Percentiles rank a stretch among this genome's conserved stretches.
phyloP scores from a whole-genome alignment of 2,797 vertebrate species.

The Otus scops region DNA sequence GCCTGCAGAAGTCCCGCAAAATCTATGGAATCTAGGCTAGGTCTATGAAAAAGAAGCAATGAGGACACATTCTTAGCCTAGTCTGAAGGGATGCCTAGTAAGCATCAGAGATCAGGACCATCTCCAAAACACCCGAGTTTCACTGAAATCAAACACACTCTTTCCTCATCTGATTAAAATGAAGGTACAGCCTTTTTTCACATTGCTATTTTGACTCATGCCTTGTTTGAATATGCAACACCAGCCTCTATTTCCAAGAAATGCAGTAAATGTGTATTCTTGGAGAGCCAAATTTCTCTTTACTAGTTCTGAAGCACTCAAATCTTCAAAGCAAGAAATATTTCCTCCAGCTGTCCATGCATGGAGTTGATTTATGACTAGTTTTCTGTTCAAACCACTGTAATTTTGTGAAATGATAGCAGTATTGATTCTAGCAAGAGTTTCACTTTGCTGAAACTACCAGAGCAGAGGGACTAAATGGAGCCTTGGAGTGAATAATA shows the following conservation, averaged over 20 bases:
- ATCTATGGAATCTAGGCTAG: background rate
- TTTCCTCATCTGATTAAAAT: background rate
- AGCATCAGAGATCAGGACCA: background rate
- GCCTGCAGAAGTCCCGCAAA: background rate
- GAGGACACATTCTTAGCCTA: background rate
- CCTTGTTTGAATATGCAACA: background rate
- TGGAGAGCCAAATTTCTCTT: background rate
- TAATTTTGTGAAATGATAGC: constrained; percentile 87
- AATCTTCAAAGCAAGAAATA: constrained; percentile 13
- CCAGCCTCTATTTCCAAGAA: background rate
- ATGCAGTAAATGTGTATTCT: background rate
- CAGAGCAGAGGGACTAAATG: constrained; percentile 76
- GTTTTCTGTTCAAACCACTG: constrained; percentile 79
- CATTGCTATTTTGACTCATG: background rate
- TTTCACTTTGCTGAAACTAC: constrained; percentile 83
- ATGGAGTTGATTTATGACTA: constrained; percentile 78
- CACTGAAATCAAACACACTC: background rate
- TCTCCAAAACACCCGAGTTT: background rate
- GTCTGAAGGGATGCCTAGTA: background rate
- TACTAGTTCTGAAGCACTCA: background rate
- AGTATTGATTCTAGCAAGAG: constrained; percentile 84
- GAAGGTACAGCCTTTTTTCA: background rate
- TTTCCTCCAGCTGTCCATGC: constrained; percentile 52
- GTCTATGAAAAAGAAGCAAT: background rate
- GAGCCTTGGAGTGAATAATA: constrained; percentile 75